These are phyloP conservation scores for Limnephilus marmoratus DNA, from an alignment of 2,888 invertebrate species.

Conservation along the genomic window DNA sequence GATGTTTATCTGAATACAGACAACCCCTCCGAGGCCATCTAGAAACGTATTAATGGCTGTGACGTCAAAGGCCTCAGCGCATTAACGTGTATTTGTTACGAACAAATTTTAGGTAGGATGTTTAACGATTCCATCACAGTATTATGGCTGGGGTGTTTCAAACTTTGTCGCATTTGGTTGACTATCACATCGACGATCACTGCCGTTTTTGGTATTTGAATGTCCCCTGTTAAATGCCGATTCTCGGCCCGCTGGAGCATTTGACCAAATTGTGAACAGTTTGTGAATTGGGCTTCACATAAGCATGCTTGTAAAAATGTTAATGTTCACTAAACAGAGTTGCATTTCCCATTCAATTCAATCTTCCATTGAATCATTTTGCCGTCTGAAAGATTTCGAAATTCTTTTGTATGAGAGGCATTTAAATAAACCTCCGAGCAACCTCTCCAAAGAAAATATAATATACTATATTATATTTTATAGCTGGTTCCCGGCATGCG, in stretches of 20 bases:
- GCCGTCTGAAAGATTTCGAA: too few relatives aligned
- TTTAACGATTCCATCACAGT: background rate
- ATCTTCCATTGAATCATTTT: too few relatives aligned
- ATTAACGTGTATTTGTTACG: background rate
- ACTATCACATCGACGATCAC: background rate
- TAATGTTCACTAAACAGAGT: too few relatives aligned
- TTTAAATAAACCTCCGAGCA: too few relatives aligned
- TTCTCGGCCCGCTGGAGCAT: background rate
- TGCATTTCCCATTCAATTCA: too few relatives aligned
- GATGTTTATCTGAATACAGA: conserved; percentile 25
- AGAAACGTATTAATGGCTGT: conserved; percentile 2
- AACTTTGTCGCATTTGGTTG: too few relatives aligned
- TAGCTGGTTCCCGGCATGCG: too few relatives aligned
- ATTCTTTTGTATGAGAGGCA: too few relatives aligned
- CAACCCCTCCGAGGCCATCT: background rate
- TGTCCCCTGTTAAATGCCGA: background rate
- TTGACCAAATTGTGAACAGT: background rate
- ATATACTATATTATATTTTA: too few relatives aligned
- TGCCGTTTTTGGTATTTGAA: background rate
- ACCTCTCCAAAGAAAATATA: too few relatives aligned
- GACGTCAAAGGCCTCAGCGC: conserved; percentile 22
- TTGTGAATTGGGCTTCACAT: too few relatives aligned
- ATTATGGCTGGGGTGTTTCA: background rate
- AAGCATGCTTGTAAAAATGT: too few relatives aligned
- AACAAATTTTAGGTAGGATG: background rate